Conservation (phyloP, 2,113 vertebrate species). For the Felis chaus region DNA sequence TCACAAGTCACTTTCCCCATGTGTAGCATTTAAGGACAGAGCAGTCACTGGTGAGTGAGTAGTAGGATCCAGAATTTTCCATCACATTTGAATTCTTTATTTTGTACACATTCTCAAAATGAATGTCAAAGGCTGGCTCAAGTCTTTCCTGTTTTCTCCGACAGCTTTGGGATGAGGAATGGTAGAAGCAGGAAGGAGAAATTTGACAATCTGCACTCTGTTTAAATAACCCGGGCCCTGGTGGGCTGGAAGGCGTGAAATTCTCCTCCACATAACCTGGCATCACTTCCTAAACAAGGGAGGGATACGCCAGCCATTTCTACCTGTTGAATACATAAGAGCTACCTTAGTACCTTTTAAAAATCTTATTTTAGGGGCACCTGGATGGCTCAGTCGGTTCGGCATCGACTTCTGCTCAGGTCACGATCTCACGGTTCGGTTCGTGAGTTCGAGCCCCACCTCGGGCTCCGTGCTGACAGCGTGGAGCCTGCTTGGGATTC, state of each 20-base stretch:
- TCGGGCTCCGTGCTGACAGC: no score
- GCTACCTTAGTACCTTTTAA: not conserved
- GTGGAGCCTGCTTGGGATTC: no score
- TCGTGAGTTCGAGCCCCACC: no score
- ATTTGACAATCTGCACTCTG: not conserved
- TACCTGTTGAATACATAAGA: not conserved
- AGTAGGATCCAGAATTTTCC: not conserved
- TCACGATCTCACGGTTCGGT: no score
- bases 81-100: not conserved
- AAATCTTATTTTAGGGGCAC: not conserved
- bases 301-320: not conserved
- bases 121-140: not conserved
- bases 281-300: not conserved
- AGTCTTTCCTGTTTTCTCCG: not conserved
- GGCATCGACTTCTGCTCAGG: no score
- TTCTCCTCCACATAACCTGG: not conserved
- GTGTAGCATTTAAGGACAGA: not conserved
- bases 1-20: not conserved
- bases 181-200: not conserved
- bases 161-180: not conserved
- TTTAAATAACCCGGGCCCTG: not conserved
- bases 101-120: not conserved
- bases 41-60: not conserved
- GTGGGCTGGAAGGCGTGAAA: not conserved
- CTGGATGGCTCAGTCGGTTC: no score